Conservation (phyloP, 2,113 vertebrate species). For the Narcine bancroftii region DNA sequence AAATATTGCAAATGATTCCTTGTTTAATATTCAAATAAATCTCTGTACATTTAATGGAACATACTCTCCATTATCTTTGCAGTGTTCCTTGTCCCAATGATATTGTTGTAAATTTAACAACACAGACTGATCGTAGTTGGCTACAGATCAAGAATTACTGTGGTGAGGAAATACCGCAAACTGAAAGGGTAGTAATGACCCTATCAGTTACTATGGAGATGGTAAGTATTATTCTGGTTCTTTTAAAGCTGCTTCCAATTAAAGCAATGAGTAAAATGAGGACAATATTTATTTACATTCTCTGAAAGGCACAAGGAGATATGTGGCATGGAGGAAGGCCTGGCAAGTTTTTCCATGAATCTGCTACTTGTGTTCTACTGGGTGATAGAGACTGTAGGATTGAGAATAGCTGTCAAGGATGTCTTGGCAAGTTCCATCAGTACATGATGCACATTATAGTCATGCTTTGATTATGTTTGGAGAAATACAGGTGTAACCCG, state of each 20-base stretch:
- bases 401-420: too few relatives aligned
- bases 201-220: conserved; percentile 68
- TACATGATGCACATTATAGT: too few relatives aligned
- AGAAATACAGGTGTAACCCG: too few relatives aligned
- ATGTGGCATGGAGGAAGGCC: not conserved
- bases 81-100: conserved; percentile 57
- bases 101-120: conserved; percentile 60
- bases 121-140: conserved; percentile 70
- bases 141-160: conserved; percentile 73
- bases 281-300: not conserved
- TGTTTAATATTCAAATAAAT: not conserved
- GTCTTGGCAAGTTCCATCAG: too few relatives aligned
- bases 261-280: not conserved
- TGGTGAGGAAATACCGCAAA: conserved; percentile 40
- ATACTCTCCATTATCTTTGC: not conserved
- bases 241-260: not conserved
- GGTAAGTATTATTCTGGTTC: conserved; percentile 53
- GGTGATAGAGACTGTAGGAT: not conserved
- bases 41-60: not conserved
- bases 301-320: too few relatives aligned
- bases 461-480: too few relatives aligned
- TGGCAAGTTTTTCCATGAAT: not conserved
- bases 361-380: not conserved
- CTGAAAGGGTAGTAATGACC: conserved; percentile 55
- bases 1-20: not conserved